Conservation (phyloP, 2,113 vertebrate genomes). For the Orcinus orca region DNA sequence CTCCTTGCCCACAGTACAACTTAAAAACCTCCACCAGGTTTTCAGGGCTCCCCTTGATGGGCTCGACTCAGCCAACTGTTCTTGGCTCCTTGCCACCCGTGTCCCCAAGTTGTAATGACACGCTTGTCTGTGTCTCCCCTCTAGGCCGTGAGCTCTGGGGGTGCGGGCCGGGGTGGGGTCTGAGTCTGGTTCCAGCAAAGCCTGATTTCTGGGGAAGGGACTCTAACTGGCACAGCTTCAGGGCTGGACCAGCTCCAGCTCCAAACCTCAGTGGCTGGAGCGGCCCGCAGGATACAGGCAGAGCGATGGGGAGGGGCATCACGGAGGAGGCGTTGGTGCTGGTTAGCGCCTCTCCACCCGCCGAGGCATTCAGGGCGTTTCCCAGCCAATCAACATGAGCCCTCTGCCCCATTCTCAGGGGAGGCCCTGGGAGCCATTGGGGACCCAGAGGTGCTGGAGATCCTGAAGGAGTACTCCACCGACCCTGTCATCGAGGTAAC, state of each 20-base stretch:
- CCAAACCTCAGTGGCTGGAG: neutral
- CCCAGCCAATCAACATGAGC: rapidly evolving
- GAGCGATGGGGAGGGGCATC: neutral
- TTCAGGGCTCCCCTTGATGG: rapidly evolving
- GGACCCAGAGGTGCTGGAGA: slow-evolving; percentile 86
- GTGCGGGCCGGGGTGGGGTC: neutral
- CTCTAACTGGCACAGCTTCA: neutral
- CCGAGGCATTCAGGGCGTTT: neutral
- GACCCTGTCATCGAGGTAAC: slow-evolving; percentile 92
- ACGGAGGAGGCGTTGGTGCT: too few relatives aligned
- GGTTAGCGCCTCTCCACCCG: too few relatives aligned
- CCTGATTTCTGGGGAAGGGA: neutral
- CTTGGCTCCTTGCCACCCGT: neutral
- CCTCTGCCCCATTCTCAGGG: slow-evolving; percentile 79
- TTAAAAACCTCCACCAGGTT: neutral
- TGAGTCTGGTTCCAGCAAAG: neutral
- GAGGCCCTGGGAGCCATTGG: slow-evolving; percentile 97
- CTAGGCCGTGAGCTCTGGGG: neutral
- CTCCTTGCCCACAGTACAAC: rapidly evolving
- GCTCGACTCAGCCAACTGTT: rapidly evolving
- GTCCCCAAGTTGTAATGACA: neutral
- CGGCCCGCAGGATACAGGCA: neutral
- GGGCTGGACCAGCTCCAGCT: neutral
- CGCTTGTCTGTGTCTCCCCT: neutral
- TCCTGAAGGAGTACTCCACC: slow-evolving; percentile 87